Evolutionary conservation across 2,113 vertebrate genomes (phyloP), one percentile per base, ranked within the genome.

Genomic region (Tetraodon nigroviridis): DNA sequence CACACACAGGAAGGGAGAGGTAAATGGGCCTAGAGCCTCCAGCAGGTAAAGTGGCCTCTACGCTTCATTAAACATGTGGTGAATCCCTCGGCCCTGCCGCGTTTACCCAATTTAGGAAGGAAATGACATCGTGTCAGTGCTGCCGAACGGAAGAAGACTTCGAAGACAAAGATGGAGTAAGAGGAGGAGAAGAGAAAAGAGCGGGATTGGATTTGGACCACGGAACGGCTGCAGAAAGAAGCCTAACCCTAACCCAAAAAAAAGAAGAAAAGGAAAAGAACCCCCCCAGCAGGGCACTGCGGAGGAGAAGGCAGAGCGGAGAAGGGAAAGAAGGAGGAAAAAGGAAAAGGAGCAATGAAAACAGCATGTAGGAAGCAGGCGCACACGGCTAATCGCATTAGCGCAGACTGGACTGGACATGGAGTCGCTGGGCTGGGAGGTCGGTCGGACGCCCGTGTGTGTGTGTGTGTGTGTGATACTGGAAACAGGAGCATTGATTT

Each of bases 401-500:
- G 81, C 77, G 66, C 79, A 17, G 71, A 84, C 74, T 79, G 55
- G 66, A 73, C 88, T 83, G 79, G 84, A 88, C 87, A 86, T 81
- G 82, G 83, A 81, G 87, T 85, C 84, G 81, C 67, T 18, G 22
- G 84, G 76, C 77, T 71, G 32, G 81, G 84, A 87, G 83, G 86
- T 88, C 86, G 83, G 64, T 18, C 79, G 81, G 84, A 75, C 73
- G 73, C 47, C 52, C 44, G 44, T 50, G 72, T 41, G 65, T 57
- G 59, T 69, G 57, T 51, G 27, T 59, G 56, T 56, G 60, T 69
- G 78, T 51, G 69, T 46, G 55, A 45, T 37, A 37, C 12, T 37
- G 12, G 32, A 37, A 12, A 37, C 11, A 10, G 7, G 3, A 10
- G 15, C 1, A 12, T n/a, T 15, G 32, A 2, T 12, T 37, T 37